Conservation (phyloP, 2,113 vertebrate species). For the Etia nguti region DNA sequence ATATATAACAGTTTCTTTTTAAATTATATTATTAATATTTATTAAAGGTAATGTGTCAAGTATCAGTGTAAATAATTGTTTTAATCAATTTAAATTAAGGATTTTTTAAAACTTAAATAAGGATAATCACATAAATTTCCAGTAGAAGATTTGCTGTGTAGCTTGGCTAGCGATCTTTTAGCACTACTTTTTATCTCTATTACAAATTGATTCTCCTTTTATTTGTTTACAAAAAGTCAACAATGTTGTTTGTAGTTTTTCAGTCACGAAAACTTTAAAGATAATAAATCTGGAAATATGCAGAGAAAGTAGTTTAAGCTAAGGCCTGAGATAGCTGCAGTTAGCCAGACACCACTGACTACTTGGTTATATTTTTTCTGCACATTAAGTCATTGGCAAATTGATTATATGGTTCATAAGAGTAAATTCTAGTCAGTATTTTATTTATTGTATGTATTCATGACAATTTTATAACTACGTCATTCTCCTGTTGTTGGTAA, state of each 20-base stretch:
- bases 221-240: not conserved
- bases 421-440: accelerated
- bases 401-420: not conserved
- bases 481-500: not conserved
- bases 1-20: not conserved
- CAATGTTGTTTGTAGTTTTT: not conserved
- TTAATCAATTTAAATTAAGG: not conserved
- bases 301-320: not conserved
- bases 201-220: not conserved
- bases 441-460: not conserved
- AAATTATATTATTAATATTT: not conserved
- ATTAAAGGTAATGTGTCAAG: not conserved
- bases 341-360: not conserved
- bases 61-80: not conserved
- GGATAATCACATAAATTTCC: not conserved
- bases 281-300: not conserved
- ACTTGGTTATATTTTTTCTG: not conserved
- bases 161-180: not conserved
- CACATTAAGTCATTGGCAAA: not conserved
- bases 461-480: not conserved
- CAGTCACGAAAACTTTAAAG: not conserved
- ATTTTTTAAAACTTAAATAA: not conserved
- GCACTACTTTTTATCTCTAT: not conserved
- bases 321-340: not conserved
- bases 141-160: not conserved